Evolutionary conservation across 2,888 invertebrate species (phyloP).

Genomic region (Marronus borbonicus): DNA sequence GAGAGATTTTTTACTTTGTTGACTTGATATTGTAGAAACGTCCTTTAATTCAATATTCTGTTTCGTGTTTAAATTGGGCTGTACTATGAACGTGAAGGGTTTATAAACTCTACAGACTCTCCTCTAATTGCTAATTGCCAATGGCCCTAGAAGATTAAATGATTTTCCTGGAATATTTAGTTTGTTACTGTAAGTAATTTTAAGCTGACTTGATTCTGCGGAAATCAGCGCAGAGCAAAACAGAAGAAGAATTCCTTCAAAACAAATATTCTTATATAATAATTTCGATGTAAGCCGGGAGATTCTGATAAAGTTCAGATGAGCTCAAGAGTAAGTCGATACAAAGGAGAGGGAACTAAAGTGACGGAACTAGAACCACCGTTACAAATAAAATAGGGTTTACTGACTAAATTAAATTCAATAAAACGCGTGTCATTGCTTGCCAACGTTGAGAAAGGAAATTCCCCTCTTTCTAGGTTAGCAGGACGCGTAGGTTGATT

Average conservation of each 20-base stretch:
- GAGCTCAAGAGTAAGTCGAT: neutral
- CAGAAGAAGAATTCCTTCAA: neutral
- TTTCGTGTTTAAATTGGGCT: no score
- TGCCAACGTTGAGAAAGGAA: neutral
- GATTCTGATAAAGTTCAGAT: conserved; percentile 3
- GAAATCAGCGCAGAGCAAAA: neutral
- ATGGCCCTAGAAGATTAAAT: no score
- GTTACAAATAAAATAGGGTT: conserved; percentile 19
- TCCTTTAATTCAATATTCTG: no score
- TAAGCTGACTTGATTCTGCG: neutral
- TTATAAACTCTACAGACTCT: no score
- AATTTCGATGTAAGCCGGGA: conserved; percentile 2
- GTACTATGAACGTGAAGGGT: no score
- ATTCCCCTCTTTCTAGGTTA: neutral
- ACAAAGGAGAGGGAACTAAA: neutral
- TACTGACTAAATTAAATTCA: conserved; percentile 35
- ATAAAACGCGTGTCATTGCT: conserved; percentile 32
- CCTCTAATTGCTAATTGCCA: no score
- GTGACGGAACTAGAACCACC: neutral
- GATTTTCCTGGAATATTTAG: neutral
- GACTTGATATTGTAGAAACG: no score
- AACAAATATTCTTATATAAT: conserved; percentile 10
- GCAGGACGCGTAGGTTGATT: neutral
- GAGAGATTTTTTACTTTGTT: no score
- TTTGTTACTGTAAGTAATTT: neutral